Conservation (phyloP, 2,113 vertebrate genomes). For the Gallinago jamesoni region DNA sequence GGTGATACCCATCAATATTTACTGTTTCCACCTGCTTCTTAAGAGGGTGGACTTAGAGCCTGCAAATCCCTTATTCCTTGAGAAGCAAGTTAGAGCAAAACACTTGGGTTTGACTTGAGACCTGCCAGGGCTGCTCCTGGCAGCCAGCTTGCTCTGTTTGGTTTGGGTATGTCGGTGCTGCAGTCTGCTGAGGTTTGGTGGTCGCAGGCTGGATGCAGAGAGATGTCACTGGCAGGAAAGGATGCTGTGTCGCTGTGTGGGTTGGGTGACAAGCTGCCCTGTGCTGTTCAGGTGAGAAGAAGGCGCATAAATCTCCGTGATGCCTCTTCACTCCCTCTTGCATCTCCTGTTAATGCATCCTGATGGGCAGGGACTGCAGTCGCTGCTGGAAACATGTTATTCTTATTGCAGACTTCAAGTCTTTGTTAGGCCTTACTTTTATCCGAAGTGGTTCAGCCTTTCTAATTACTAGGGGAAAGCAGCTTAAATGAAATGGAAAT, state of each 20-base stretch:
- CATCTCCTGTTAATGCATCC: rapidly evolving
- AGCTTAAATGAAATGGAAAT: neutral
- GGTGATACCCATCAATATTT: conserved; percentile 54
- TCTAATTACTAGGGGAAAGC: neutral
- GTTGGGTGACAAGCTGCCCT: neutral
- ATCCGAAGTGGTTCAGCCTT: neutral
- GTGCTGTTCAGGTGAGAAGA: neutral
- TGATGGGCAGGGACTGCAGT: neutral
- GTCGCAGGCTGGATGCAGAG: neutral
- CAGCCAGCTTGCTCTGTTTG: neutral
- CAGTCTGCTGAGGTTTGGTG: rapidly evolving
- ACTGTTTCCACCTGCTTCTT: neutral
- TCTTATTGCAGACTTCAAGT: neutral
- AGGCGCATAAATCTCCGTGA: neutral
- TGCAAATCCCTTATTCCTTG: neutral
- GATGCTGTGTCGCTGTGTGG: neutral
- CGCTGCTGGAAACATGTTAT: neutral
- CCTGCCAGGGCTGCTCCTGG: neutral
- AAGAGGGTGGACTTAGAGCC: neutral
- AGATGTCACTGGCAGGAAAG: neutral
- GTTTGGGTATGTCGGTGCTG: neutral
- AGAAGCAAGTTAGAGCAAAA: neutral
- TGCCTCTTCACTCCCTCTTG: rapidly evolving
- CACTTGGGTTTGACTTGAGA: neutral
- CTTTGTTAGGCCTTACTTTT: neutral